Percentiles rank a stretch among this genome's conserved stretches.
phyloP scores from a whole-genome alignment of 2,113 vertebrate species.

The Coptodon rendalli region DNA sequence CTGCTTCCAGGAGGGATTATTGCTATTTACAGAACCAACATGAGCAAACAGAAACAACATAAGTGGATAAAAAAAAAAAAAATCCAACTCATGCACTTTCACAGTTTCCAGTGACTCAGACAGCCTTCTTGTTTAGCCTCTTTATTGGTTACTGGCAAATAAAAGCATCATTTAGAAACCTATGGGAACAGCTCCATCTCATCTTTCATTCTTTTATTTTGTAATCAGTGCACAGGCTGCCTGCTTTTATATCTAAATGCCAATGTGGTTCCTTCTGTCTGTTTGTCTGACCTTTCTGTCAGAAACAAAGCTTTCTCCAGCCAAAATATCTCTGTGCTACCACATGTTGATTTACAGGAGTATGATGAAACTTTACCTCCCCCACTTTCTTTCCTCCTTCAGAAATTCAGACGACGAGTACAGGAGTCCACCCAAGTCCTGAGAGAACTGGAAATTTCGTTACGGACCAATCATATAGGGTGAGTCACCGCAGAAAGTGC shows the following conservation, averaged over 20 bases:
- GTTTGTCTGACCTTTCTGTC: constrained; percentile 17
- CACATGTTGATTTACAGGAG: constrained; percentile 22
- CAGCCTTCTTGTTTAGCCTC: neutral
- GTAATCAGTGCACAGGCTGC: neutral
- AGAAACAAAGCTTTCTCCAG: neutral
- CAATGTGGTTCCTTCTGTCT: neutral
- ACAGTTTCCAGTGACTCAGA: constrained; percentile 47
- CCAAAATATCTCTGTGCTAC: constrained; percentile 22
- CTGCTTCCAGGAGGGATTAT: constrained; percentile 8
- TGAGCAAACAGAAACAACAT: constrained; percentile 14
- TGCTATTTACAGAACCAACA: constrained; percentile 16
- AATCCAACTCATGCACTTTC: constrained; percentile 2
- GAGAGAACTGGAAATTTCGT: constrained; percentile 97
- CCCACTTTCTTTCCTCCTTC: neutral
- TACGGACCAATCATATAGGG: constrained; percentile 98
- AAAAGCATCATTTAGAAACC: neutral
- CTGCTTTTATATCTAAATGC: constrained; percentile 16
- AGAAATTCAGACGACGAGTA: constrained; percentile 97
- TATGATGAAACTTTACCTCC: constrained; percentile 40
- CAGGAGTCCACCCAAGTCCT: constrained; percentile 97
- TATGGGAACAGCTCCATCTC: neutral
- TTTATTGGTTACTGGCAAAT: constrained; percentile 24
- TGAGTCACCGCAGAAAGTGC: constrained; percentile 68
- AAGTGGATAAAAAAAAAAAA: neutral
- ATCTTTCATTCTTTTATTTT: neutral